phyloP scores from a whole-genome alignment of 2,888 invertebrate species.

The Tenthredo mesomela region DNA sequence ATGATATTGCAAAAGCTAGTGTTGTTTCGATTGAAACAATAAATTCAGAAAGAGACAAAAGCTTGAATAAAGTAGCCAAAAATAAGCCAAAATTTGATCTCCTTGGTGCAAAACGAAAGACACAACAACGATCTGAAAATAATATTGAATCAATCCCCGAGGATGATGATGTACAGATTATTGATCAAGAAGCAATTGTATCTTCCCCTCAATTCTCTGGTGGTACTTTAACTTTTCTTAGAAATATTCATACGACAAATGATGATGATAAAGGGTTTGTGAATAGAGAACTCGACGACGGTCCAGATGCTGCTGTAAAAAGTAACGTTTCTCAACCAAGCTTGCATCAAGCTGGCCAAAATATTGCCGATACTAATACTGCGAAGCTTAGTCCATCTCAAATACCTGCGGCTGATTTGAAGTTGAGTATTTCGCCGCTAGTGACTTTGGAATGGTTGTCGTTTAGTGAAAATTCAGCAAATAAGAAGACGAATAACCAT shows the following conservation, averaged over 20 bases:
- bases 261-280: neutral
- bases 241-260: neutral
- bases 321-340: neutral
- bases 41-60: constrained; percentile 58
- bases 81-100: constrained; percentile 1
- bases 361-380: neutral
- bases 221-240: constrained; percentile 2
- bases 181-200: neutral
- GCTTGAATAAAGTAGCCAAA: constrained; percentile 51
- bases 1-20: neutral
- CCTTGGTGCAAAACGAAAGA: constrained; percentile 53
- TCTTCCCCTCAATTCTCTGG: neutral
- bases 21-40: neutral
- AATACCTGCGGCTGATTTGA: neutral
- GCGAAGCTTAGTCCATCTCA: neutral
- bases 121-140: constrained; percentile 58
- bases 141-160: neutral
- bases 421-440: constrained; percentile 36
- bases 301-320: neutral
- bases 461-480: constrained; percentile 3
- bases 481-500: neutral
- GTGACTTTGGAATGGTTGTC: constrained; percentile 36
- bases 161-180: neutral
- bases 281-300: neutral
- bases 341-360: neutral